Base-by-base conservation (phyloP, 2,888 invertebrate genomes). In the Heliconius hortense region DNA sequence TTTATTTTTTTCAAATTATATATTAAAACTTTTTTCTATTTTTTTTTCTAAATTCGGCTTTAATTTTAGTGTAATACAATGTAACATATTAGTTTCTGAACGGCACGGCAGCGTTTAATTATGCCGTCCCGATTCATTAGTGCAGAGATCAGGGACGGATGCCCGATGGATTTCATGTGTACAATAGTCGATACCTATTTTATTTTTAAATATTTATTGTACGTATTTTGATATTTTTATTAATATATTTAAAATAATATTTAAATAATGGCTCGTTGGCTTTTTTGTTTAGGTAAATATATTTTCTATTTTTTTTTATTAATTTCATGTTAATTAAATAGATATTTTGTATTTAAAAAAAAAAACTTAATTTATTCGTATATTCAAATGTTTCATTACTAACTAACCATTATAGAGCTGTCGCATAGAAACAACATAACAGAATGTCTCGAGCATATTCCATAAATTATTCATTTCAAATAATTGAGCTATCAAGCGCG, bases 61-160 rank as follows among this genome's bases (percentile, higher is more conserved):
- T 75, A 74, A 76, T 78, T 76, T 81, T 81, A 80, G 77, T 81
- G 79, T 84, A 81, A 82, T 82, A 86, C 81, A 82, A 80, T 81
- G 74, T 80, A 72, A 78, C 76, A 76, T 70, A 85, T 85, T 86
- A 88, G 84, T 88, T 87, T 85, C 87, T 87, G 88, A 85, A 89
- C 85, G 86, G 84, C 90, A 88, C 89, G 89, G 88, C 90, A 92
- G 90, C 90, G 90, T 89, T 91, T 93, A 91, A 93, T 93, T 93
- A 92, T 92, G 87, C 87, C 88, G 88, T 87, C 90, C 91, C 91
- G 92, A 92, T 92, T 92, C 93, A 92, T 93, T 93, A 93, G 90
- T 90, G 88, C 89, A 89, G 84, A 80, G 79, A 81, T 81, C 93
- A 93, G 93, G 89, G 93, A 81, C 89, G 93, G 86, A 82, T 83